Percentiles rank a stretch among this genome's conserved stretches.
Conservation (phyloP, 1,140 invertebrate genomes). For the Diachasmimorpha longicaudata region DNA sequence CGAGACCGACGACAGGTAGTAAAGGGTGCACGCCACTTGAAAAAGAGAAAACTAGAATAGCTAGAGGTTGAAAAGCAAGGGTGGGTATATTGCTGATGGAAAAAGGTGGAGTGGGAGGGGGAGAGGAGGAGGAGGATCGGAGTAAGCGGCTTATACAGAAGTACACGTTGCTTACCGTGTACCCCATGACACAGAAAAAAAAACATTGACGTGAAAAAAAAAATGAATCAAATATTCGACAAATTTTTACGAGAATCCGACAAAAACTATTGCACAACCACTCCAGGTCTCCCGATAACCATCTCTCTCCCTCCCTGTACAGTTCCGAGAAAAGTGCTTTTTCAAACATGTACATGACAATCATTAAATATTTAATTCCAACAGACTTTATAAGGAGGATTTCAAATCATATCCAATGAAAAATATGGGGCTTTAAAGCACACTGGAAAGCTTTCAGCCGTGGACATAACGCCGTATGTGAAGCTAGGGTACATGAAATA, state of each 20-base stretch:
- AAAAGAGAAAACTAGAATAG: background rate
- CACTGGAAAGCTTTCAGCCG: conserved; percentile 17
- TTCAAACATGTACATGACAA: background rate
- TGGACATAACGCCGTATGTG: background rate
- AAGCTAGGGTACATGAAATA: background rate
- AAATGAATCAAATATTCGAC: background rate
- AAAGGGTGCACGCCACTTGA: background rate
- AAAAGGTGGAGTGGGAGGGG: background rate
- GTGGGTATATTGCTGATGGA: background rate
- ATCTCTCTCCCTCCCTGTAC: no score
- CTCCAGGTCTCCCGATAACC: no score
- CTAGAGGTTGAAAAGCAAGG: background rate
- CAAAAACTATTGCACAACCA: no score
- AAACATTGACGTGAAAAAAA: conserved; percentile 11
- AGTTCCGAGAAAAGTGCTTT: no score
- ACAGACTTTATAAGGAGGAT: background rate
- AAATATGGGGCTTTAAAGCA: conserved; percentile 16
- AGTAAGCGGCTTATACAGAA: conserved; percentile 24
- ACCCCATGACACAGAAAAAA: background rate
- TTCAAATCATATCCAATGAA: background rate
- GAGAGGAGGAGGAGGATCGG: conserved; percentile 16
- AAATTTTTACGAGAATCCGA: background rate
- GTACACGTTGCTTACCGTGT: conserved; percentile 20
- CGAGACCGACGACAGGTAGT: background rate
- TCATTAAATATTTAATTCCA: background rate